A percentile compares a stretch with the other conserved stretches of the same genome.
phyloP scores from a whole-genome alignment of 2,888 invertebrate genomes.

The Polyommatus icarus region DNA sequence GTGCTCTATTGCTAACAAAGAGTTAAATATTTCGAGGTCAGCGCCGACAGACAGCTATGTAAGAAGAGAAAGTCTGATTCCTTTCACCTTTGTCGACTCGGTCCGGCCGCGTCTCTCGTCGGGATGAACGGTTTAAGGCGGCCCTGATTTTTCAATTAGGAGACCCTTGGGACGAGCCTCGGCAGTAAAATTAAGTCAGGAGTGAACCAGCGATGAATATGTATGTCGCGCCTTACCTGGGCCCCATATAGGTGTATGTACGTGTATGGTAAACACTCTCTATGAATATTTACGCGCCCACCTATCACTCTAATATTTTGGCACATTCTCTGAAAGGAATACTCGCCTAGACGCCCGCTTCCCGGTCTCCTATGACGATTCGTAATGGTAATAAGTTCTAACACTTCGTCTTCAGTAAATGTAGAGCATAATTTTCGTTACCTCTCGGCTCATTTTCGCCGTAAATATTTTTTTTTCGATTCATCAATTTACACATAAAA shows the following conservation, averaged over 20 bases:
- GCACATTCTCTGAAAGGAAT: neutral
- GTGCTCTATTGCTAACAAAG: neutral
- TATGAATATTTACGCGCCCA: slow-evolving; percentile 9
- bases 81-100: neutral
- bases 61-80: neutral
- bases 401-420: neutral
- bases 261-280: neutral
- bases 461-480: neutral
- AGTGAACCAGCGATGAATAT: slow-evolving; percentile 11
- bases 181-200: slow-evolving; percentile 22
- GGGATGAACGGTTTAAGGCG: neutral
- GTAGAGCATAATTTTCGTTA: neutral
- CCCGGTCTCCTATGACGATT: neutral
- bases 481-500: neutral
- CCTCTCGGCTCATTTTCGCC: neutral
- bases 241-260: neutral
- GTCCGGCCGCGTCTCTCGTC: neutral
- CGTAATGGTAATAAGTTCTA: neutral
- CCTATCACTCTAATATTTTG: neutral
- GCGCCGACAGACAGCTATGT: neutral
- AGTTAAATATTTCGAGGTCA: neutral
- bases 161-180: neutral
- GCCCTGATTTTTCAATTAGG: slow-evolving; percentile 20
- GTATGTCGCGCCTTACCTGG: neutral
- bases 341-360: too few relatives aligned